phyloP scores from a whole-genome alignment of 2,888 invertebrate species.

The Heliconius ethilla region DNA sequence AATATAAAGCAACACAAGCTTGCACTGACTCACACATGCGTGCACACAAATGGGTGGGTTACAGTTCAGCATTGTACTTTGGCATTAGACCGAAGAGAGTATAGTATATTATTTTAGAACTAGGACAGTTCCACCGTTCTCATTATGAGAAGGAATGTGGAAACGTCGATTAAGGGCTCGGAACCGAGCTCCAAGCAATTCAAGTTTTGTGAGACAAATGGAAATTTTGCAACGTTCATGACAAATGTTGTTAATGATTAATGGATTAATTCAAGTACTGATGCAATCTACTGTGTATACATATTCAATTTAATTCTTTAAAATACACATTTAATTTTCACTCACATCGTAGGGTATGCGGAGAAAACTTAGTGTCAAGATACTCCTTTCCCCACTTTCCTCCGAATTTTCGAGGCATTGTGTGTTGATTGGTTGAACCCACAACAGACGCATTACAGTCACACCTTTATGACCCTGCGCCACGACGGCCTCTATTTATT shows the following conservation, averaged over 20 bases:
- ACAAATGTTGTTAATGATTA: conserved; percentile 31
- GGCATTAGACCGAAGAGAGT: conserved; percentile 76
- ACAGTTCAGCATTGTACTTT: conserved; percentile 69
- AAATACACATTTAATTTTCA: background rate
- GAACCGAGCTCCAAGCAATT: conserved; percentile 23
- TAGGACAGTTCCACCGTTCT: conserved; percentile 71
- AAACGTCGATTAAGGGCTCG: conserved; percentile 37
- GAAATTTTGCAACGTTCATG: conserved; percentile 32
- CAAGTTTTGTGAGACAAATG: conserved; percentile 30
- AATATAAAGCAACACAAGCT: conserved; percentile 18
- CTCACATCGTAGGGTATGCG: no score
- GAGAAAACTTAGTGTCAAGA: no score
- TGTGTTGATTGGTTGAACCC: no score
- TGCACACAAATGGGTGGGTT: conserved; percentile 55
- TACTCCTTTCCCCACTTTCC: no score
- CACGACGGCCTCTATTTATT: background rate
- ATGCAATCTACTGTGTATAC: conserved; percentile 1
- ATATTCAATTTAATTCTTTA: background rate
- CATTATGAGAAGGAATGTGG: conserved; percentile 55
- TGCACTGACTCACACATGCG: conserved; percentile 3
- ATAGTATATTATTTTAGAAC: conserved; percentile 71
- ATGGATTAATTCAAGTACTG: conserved; percentile 20
- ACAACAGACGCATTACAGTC: no score
- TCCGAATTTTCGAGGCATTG: no score
- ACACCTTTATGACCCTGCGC: no score